Conservation (phyloP, 1,140 invertebrate genomes). For the Arctopsyche grandis region DNA sequence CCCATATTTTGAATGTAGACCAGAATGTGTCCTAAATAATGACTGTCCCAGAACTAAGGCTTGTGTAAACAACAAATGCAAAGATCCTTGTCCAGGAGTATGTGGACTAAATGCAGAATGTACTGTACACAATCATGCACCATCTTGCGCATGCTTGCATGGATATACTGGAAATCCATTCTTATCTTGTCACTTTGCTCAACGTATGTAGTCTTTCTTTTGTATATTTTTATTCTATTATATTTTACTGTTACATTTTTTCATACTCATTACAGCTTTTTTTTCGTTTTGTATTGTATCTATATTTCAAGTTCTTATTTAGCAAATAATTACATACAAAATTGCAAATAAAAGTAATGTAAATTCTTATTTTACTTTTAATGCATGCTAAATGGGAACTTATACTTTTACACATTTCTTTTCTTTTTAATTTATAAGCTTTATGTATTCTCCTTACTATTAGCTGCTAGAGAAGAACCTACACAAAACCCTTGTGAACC, state of each 20-base stretch:
- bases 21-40: conserved; percentile 77
- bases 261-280: conserved; percentile 62
- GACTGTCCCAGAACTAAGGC: conserved; percentile 72
- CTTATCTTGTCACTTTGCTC: conserved; percentile 68
- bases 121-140: conserved; percentile 74
- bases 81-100: conserved; percentile 72
- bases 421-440: not conserved
- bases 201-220: conserved; percentile 67
- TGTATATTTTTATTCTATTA: conserved; percentile 57
- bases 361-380: no score
- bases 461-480: conserved; percentile 67
- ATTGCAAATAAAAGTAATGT: no score
- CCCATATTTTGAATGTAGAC: conserved; percentile 78
- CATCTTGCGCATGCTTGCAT: conserved; percentile 74
- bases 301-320: conserved; percentile 1
- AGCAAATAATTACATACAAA: conserved; percentile 36
- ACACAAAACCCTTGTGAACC: conserved; percentile 78
- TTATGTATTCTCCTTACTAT: conserved; percentile 49
- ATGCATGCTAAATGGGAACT: no score
- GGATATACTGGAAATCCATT: conserved; percentile 81
- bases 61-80: conserved; percentile 73
- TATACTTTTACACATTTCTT: not conserved
- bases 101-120: conserved; percentile 76
- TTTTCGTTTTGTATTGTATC: conserved; percentile 43
- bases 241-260: conserved; percentile 52